Evolutionary conservation across 2,888 invertebrate species (phyloP), one percentile per base, ranked within the genome.

Genomic region (Andricus quercusramuli): DNA sequence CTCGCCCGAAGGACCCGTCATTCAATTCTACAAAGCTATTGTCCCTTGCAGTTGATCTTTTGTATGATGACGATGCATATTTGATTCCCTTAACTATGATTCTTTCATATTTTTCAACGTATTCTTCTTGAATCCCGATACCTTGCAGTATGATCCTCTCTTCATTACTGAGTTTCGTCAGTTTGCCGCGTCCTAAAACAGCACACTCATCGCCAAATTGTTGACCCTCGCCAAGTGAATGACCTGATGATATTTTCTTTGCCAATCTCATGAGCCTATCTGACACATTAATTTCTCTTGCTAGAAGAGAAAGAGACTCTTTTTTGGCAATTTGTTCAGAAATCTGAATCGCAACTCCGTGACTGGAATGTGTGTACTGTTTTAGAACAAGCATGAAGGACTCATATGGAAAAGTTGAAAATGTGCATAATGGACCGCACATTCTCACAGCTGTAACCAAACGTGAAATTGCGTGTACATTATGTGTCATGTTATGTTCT

Each of bases 301-400:
- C 47, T 47, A 47, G 11, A 47, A 47, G 15, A 3, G 47, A 5
- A 3, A 47, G 47, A 47, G 47, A 47, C 11, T 47, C 47, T 47
- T 47, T 47, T 47, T 47, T 17, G 5, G 17, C 47, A 47, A 47
- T 47, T 47, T 17, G 13, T 17, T 47, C 47, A 6, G 67, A n/a
- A 20, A 78, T 78, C 51, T 78, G 67, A 47, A 67, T 78, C 9
- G 64, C 20, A 29, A 78, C 67, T 2, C 78, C 78, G n/a, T 56
- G 47, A 13, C 78, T 78, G 15, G 67, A 67, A 66, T 78, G 41
- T 8, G 32, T 66, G 29, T 3, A 78, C 29, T 78, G 44, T 44
- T 78, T 67, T 66, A 65, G 9, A 9, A 51, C 37, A 32, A 62
- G 13, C 22, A 78, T 64, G 9, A 66, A n/a, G 1, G 67, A 78